Percentiles rank a stretch among this genome's conserved stretches.
phyloP scores from a whole-genome alignment of 64 coral and sea anemone genomes.

The Porites lutea region DNA sequence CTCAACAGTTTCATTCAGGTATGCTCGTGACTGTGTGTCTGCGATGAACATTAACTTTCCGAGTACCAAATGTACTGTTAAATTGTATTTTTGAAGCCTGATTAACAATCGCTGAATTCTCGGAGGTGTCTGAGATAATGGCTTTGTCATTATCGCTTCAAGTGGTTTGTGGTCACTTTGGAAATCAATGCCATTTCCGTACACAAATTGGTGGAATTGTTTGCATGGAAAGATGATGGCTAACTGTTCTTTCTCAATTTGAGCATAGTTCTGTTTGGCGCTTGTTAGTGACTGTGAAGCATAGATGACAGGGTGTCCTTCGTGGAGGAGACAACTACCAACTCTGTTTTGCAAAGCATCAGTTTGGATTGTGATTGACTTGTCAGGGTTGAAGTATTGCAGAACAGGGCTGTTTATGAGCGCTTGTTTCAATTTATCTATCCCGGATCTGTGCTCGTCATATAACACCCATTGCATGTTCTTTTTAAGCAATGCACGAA shows the following conservation, averaged over 20 bases:
- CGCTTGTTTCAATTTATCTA: constrained; percentile 1
- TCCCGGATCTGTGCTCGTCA: not conserved
- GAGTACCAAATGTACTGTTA: too few relatives aligned
- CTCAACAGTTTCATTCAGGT: not conserved
- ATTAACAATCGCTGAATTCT: constrained; percentile 50
- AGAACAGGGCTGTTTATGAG: constrained; percentile 52
- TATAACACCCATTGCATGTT: constrained; percentile 28
- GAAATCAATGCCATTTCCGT: constrained; percentile 27
- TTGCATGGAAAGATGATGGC: too few relatives aligned
- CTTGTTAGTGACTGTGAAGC: constrained; percentile 50
- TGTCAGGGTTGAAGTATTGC: constrained; percentile 19
- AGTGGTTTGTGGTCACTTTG: constrained; percentile 68
- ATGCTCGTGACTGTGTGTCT: constrained; percentile 38
- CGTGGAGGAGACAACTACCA: constrained; percentile 44
- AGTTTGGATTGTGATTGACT: constrained; percentile 26
- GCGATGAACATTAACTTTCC: constrained; percentile 30
- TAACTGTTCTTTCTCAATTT: too few relatives aligned
- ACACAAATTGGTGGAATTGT: constrained; percentile 49
- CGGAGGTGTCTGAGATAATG: constrained; percentile 42
- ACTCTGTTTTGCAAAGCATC: constrained; percentile 46
- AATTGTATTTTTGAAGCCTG: not conserved
- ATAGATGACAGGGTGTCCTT: constrained; percentile 58
- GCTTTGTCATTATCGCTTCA: constrained; percentile 54
- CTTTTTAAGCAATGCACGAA: constrained; percentile 22
- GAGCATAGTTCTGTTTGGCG: constrained; percentile 11